Conservation (phyloP, 2,797 vertebrate species). For the Paramormyrops hopkinsi region DNA sequence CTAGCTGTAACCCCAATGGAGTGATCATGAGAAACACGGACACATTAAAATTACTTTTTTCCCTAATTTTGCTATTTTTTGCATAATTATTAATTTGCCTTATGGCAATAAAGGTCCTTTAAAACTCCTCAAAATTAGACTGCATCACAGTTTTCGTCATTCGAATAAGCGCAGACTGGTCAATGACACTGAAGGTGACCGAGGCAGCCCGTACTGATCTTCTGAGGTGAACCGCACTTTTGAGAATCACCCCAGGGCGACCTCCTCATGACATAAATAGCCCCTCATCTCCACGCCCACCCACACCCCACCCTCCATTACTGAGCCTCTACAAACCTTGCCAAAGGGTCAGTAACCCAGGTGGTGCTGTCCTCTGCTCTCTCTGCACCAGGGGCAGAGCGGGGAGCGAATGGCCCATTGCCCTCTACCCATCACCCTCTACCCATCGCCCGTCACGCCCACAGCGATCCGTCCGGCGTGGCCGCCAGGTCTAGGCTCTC, state of each 20-base stretch:
- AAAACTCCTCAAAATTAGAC: not conserved
- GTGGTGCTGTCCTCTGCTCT: not conserved
- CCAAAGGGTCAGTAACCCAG: not conserved
- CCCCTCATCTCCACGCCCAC: not conserved
- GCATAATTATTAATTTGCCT: conserved; percentile 3
- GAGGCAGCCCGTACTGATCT: not conserved
- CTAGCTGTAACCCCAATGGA: not conserved
- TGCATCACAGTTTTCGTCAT: not conserved
- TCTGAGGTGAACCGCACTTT: not conserved
- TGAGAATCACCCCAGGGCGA: not conserved
- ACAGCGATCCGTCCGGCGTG: not conserved
- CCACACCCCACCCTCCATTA: not conserved
- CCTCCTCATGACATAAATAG: not conserved
- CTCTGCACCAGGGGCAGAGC: not conserved
- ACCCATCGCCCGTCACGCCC: not conserved
- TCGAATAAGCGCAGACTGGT: not conserved
- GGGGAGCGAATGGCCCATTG: too few relatives aligned
- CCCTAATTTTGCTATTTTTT: conserved; percentile 1
- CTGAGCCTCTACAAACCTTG: not conserved
- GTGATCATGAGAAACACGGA: not conserved
- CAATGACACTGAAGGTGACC: not conserved
- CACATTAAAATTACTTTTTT: not conserved
- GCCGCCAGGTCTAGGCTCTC: not conserved
- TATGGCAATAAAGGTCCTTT: conserved; percentile 7
- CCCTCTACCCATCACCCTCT: not conserved